phyloP scores from a whole-genome alignment of 2,797 vertebrate genomes.

The Holocentrus rufus region DNA sequence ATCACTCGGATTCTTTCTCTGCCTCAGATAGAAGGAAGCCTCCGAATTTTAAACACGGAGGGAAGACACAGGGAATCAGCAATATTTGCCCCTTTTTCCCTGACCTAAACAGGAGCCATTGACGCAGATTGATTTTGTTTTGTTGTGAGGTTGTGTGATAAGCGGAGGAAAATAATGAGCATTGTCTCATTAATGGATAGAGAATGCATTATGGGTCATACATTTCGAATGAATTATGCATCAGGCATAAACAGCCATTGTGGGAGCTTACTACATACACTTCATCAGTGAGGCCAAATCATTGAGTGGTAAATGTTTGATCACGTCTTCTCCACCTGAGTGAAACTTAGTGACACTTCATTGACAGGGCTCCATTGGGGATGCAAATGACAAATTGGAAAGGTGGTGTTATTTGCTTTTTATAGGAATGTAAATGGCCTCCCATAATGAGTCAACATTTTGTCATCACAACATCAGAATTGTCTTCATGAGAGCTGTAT shows the following conservation, averaged over 20 bases:
- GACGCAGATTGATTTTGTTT: slow-evolving; percentile 76
- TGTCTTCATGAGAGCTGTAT: slow-evolving; percentile 6
- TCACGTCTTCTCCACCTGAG: slow-evolving; percentile 35
- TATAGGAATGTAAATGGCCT: not conserved
- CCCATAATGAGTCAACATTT: slow-evolving; percentile 37
- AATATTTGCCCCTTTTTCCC: slow-evolving; percentile 37
- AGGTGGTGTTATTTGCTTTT: slow-evolving; percentile 11
- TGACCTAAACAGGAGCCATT: slow-evolving; percentile 45
- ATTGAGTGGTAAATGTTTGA: slow-evolving; percentile 50
- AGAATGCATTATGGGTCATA: slow-evolving; percentile 67
- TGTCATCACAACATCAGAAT: not conserved
- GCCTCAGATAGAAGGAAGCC: slow-evolving; percentile 14
- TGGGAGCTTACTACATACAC: slow-evolving; percentile 41
- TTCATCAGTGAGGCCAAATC: slow-evolving; percentile 48
- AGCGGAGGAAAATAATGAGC: slow-evolving; percentile 70
- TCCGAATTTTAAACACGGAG: slow-evolving; percentile 49
- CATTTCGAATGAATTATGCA: slow-evolving; percentile 74
- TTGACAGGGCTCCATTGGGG: not conserved
- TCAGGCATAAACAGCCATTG: slow-evolving; percentile 54
- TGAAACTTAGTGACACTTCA: slow-evolving; percentile 34
- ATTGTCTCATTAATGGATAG: slow-evolving; percentile 72
- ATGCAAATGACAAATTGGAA: slow-evolving; percentile 15
- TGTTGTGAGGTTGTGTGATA: slow-evolving; percentile 62
- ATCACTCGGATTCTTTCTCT: slow-evolving; percentile 51
- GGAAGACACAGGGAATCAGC: slow-evolving; percentile 37